phyloP scores from a whole-genome alignment of 2,797 vertebrate genomes.

The Leptatherina wallacei region DNA sequence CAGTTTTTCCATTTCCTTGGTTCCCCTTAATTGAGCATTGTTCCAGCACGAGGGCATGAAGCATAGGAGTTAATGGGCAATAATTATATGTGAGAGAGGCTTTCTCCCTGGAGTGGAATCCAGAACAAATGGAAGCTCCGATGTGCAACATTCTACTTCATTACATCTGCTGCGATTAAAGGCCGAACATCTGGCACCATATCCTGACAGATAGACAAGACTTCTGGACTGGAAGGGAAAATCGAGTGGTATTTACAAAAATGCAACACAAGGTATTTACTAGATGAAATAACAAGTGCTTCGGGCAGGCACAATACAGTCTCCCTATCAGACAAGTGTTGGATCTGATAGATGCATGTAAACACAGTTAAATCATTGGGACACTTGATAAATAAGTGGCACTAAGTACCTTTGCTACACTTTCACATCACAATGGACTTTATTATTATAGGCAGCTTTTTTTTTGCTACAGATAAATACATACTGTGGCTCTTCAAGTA shows the following conservation, averaged over 20 bases:
- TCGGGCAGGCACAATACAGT: constrained; percentile 57
- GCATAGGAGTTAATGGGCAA: constrained; percentile 91
- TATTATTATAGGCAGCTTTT: constrained; percentile 79
- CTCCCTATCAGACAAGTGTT: constrained; percentile 63
- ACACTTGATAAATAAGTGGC: constrained; percentile 66
- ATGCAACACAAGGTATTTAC: constrained; percentile 72
- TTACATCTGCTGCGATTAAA: constrained; percentile 98
- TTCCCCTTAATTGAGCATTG: constrained; percentile 93
- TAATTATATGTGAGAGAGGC: constrained; percentile 97
- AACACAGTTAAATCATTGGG: constrained; percentile 62
- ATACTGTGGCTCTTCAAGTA: constrained; percentile 79
- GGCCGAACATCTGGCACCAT: constrained; percentile 95
- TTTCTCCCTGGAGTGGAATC: constrained; percentile 95
- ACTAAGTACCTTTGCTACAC: constrained; percentile 55
- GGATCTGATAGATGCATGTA: constrained; percentile 69
- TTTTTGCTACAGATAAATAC: constrained; percentile 81
- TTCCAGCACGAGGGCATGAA: constrained; percentile 90
- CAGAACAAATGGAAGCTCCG: constrained; percentile 96
- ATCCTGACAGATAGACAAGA: constrained; percentile 95
- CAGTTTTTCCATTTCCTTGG: constrained; percentile 79
- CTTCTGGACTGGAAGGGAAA: constrained; percentile 86
- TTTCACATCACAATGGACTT: constrained; percentile 81
- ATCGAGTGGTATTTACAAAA: constrained; percentile 76
- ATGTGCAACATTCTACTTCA: constrained; percentile 98
- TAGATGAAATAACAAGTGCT: constrained; percentile 77